Base-by-base conservation (phyloP, 1,140 invertebrate species). In the Drosophila eugracilis region DNA sequence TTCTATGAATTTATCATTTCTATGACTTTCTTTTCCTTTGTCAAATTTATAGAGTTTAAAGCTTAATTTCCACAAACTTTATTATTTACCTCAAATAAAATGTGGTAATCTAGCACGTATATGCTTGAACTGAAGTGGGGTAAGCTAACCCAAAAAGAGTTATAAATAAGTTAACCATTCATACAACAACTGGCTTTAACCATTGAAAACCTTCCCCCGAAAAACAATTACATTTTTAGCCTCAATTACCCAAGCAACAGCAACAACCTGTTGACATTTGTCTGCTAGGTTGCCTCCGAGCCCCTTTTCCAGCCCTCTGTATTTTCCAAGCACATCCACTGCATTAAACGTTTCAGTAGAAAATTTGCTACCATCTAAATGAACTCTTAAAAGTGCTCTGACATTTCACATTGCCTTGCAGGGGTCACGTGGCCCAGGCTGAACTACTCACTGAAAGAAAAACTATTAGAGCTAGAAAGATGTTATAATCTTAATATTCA, bases 361-460 rank as follows among this genome's bases (percentile, higher is more conserved):
- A 37, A 73, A 79, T 73, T 62, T 70, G 41, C 74, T 34, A 45
- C 53, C 32, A 24, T 74, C 52, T 41, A 78, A 78, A 78, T 83
- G 78, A 88, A 88, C 78, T 88, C 57, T 75, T 88, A 69, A 88
- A 83, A 78, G 78, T 78, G 74, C 58, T 58, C 41, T 88, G 83
- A 88, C 83, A 88, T 88, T 88, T 88, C 58, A 60, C 54, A 74
- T 74, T 55, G 55, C 62, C 34, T 54, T 10, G 54, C 21, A 26
- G 34, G 49, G 73, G 73, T 88, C 83, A 83, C 70, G 55, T 85
- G 62, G 37, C 17, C 26, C 12, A 41, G 6, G 26, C 26, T n/a
- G 0, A 3, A 1, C 14, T 22, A n/a, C 9, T 15, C 60, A 65
- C 60, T 67, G 28, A 12, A n/a, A 21, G 22, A 22, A 65, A 36